phyloP scores from a whole-genome alignment of 2,113 vertebrate species.

The Syngnathus floridae region DNA sequence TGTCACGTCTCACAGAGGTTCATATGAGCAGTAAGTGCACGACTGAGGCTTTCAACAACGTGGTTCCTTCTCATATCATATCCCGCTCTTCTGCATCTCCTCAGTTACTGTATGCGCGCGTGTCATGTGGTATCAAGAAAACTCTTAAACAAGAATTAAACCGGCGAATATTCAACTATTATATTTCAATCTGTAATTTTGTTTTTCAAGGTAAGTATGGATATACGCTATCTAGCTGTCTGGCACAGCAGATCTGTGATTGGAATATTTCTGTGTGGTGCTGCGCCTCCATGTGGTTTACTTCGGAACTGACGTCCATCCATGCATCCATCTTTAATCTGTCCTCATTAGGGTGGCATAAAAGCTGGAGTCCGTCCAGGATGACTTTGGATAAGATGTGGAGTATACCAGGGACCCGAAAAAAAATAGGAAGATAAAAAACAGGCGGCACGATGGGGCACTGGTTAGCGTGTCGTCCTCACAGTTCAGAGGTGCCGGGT shows the following conservation, averaged over 20 bases:
- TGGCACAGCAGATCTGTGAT: slow-evolving; percentile 19
- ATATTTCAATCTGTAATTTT: slow-evolving; percentile 36
- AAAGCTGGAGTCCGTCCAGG: too few relatives aligned
- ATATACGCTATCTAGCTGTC: slow-evolving; percentile 42
- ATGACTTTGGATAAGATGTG: too few relatives aligned
- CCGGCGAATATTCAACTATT: slow-evolving; percentile 34
- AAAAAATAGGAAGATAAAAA: too few relatives aligned
- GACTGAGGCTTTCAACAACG: slow-evolving; percentile 15
- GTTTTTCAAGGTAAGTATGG: slow-evolving; percentile 40
- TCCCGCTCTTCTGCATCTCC: background rate
- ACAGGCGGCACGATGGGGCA: too few relatives aligned
- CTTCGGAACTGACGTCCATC: slow-evolving; percentile 6
- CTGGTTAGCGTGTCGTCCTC: too few relatives aligned
- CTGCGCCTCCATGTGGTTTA: slow-evolving; percentile 53
- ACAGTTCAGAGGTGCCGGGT: too few relatives aligned
- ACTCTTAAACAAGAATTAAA: slow-evolving; percentile 27
- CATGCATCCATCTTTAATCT: background rate
- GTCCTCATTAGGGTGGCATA: too few relatives aligned
- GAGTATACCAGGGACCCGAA: too few relatives aligned
- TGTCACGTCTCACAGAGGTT: slow-evolving; percentile 30
- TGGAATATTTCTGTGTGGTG: slow-evolving; percentile 23
- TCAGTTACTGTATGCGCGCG: slow-evolving; percentile 11
- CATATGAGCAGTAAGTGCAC: slow-evolving; percentile 22
- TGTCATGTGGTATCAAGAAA: background rate
- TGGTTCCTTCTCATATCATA: slow-evolving; percentile 34